Conservation (phyloP, 1,140 invertebrate species). For the Anastatus disparis region DNA sequence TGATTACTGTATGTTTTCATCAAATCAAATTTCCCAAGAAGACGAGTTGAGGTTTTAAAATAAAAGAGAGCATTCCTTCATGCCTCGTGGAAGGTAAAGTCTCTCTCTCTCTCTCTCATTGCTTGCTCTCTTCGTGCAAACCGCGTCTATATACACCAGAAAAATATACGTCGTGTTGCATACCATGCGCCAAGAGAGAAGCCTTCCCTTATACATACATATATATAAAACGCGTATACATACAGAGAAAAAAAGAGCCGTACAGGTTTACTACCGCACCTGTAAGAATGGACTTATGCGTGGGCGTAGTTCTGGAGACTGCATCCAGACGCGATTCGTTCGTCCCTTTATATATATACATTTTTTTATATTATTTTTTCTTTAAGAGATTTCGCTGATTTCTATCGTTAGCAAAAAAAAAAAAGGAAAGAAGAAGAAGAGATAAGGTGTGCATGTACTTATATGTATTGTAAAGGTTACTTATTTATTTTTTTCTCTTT, state of each 20-base stretch:
- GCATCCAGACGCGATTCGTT: constrained; percentile 43
- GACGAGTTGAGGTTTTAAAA: background rate
- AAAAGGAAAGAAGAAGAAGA: too few species aligned
- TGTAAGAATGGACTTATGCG: constrained; percentile 55
- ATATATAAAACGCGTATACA: background rate
- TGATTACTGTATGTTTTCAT: too few species aligned
- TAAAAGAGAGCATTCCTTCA: constrained; percentile 34
- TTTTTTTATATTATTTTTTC: too few species aligned
- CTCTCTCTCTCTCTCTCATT: too few species aligned
- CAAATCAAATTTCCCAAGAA: too few species aligned
- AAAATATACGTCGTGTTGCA: constrained; percentile 37
- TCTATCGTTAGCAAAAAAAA: constrained; percentile 11
- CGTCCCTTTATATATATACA: too few species aligned
- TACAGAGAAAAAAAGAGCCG: background rate
- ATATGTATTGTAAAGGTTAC: too few species aligned
- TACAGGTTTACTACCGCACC: constrained; percentile 63
- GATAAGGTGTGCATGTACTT: too few species aligned
- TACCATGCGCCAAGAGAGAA: too few species aligned
- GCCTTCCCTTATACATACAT: background rate
- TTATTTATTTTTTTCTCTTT: background rate
- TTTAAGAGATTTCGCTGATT: constrained; percentile 14
- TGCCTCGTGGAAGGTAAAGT: constrained; percentile 43
- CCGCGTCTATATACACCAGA: constrained; percentile 22
- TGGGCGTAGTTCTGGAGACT: constrained; percentile 59
- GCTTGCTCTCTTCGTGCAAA: constrained; percentile 39